phyloP scores from a whole-genome alignment of 2,797 vertebrate genomes.

The Propithecus perrieri region DNA sequence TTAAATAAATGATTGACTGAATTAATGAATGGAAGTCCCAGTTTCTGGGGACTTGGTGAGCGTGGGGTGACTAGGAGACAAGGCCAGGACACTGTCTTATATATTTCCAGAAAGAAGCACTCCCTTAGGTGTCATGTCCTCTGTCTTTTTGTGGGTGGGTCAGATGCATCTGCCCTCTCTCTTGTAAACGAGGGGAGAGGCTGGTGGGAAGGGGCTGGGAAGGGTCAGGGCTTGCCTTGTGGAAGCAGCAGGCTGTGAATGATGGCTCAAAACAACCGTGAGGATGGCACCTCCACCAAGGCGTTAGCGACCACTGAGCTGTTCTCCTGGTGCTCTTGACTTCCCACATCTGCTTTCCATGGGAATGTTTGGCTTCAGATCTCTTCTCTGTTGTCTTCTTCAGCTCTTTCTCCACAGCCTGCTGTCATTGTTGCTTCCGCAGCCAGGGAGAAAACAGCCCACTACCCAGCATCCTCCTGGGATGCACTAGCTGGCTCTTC shows the following conservation, averaged over 20 bases:
- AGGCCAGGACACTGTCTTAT: no score
- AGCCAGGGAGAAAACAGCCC: rapidly evolving
- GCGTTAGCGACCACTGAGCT: rapidly evolving
- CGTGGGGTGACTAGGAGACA: background rate
- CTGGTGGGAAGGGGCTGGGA: background rate
- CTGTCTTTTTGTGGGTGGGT: background rate
- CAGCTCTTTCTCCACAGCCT: background rate
- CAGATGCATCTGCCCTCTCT: background rate
- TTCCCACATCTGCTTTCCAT: background rate
- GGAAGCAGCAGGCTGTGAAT: background rate
- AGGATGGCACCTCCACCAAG: background rate
- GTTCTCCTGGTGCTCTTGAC: background rate
- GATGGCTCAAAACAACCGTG: background rate
- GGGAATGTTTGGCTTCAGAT: background rate
- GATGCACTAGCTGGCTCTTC: background rate
- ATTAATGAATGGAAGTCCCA: background rate
- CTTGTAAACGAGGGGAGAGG: background rate
- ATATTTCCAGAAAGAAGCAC: background rate
- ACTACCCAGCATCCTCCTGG: background rate
- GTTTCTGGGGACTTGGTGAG: background rate
- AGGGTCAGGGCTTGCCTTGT: rapidly evolving
- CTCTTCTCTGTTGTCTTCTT: background rate
- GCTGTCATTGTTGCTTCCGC: background rate
- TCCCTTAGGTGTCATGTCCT: no score
- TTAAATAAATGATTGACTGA: background rate